Conservation (phyloP, 2,888 invertebrate species). For the Cerceris ruficornis region DNA sequence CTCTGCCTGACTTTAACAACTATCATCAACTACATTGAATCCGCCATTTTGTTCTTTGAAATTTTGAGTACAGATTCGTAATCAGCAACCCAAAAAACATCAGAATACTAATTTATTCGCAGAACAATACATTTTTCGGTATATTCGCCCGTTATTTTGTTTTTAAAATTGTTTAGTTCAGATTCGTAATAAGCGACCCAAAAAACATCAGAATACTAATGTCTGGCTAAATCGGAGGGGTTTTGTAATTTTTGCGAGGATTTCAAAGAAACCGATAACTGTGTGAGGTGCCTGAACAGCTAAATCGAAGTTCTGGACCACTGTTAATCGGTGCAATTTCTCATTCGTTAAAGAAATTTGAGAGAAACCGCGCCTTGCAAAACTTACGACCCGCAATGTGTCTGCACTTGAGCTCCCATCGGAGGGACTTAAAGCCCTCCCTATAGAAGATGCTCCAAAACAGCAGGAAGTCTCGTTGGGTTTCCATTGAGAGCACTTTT, state of each 20-base stretch:
- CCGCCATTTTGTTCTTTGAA: too few species aligned
- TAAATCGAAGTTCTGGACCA: too few species aligned
- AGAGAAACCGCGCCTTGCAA: neutral
- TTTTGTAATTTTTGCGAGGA: neutral
- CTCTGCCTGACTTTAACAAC: too few species aligned
- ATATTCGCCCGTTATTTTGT: neutral
- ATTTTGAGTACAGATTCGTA: too few species aligned
- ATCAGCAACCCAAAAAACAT: too few species aligned
- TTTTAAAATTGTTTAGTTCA: neutral
- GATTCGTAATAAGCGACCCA: neutral
- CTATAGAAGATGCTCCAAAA: neutral
- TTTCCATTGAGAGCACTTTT: slow-evolving; percentile 1
- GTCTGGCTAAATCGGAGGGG: neutral
- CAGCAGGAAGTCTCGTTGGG: neutral
- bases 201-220: neutral
- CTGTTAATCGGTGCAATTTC: too few species aligned
- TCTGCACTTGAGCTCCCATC: neutral
- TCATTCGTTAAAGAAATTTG: too few species aligned
- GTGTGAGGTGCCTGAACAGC: too few species aligned
- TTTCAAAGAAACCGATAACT: too few species aligned
- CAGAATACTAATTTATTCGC: neutral
- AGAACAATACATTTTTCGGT: too few species aligned
- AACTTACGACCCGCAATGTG: neutral
- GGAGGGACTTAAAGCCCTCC: neutral
- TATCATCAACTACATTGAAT: too few species aligned